Evolutionary conservation across 2,888 invertebrate genomes (phyloP).

Genomic region (Bembecia ichneumoniformis): DNA sequence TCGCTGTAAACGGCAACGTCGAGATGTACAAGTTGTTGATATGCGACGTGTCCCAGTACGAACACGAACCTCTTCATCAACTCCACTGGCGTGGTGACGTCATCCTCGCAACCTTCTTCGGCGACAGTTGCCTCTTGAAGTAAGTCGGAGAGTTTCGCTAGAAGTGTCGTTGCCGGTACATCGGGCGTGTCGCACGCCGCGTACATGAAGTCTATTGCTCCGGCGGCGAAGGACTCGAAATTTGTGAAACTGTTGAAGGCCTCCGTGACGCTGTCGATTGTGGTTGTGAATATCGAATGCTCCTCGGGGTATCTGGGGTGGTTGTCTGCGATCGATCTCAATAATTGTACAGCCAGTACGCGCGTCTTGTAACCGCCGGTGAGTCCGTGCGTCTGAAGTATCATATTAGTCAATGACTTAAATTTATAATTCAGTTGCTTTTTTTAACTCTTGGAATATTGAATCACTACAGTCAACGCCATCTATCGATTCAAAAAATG

Average conservation of each 20-base stretch:
- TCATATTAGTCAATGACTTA: conserved; percentile 13
- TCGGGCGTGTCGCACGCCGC: conserved; percentile 73
- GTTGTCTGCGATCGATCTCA: conserved; percentile 45
- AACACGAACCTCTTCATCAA: conserved; percentile 69
- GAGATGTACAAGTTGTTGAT: conserved; percentile 84
- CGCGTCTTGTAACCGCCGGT: conserved; percentile 61
- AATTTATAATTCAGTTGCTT: too few species aligned
- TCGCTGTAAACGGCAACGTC: conserved; percentile 89
- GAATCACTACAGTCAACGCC: too few species aligned
- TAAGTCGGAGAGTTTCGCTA: conserved; percentile 58
- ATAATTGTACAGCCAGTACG: conserved; percentile 44
- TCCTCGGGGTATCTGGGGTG: conserved; percentile 51
- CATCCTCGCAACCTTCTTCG: conserved; percentile 39
- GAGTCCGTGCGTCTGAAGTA: conserved; percentile 79
- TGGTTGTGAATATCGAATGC: conserved; percentile 40
- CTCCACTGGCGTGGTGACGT: conserved; percentile 41
- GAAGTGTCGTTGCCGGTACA: conserved; percentile 55
- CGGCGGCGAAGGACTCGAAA: conserved; percentile 65
- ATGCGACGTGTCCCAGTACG: conserved; percentile 82
- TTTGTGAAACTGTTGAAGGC: conserved; percentile 58
- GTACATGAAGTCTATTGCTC: conserved; percentile 68
- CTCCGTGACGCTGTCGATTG: conserved; percentile 56
- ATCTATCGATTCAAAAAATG: too few species aligned
- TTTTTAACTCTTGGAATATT: too few species aligned
- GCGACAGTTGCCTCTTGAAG: conserved; percentile 51